Conservation (phyloP, 64 coral and sea anemone species). For the Porites lutea region DNA sequence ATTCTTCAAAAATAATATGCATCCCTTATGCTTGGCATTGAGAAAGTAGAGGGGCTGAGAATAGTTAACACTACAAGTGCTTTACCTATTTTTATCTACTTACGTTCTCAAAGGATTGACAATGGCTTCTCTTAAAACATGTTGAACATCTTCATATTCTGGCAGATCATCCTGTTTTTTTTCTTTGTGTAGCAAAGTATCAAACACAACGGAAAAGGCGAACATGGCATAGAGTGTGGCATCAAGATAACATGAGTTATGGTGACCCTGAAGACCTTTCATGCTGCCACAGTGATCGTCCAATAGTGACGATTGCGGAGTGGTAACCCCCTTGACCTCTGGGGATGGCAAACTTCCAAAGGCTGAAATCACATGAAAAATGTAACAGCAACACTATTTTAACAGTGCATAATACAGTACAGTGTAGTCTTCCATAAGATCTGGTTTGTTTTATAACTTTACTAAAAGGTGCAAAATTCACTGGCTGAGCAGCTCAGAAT, state of each 20-base stretch:
- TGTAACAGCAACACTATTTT: no score
- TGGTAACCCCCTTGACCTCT: slow-evolving; percentile 39
- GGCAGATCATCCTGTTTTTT: slow-evolving; percentile 65
- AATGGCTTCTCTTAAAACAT: slow-evolving; percentile 83
- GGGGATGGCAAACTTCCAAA: slow-evolving; percentile 84
- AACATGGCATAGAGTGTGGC: slow-evolving; percentile 93
- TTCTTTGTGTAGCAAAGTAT: slow-evolving; percentile 70
- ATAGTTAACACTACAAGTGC: no score
- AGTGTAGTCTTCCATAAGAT: no score
- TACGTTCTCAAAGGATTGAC: slow-evolving; percentile 96
- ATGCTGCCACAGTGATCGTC: slow-evolving; percentile 25
- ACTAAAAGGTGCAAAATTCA: no score
- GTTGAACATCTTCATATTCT: slow-evolving; percentile 88
- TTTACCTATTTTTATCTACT: background rate
- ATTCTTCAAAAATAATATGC: no score
- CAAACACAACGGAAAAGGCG: slow-evolving; percentile 87
- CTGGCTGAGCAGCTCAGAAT: no score
- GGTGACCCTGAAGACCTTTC: slow-evolving; percentile 95
- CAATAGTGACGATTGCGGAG: slow-evolving; percentile 42
- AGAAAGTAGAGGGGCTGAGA: no score
- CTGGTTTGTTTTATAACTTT: no score
- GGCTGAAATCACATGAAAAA: slow-evolving; percentile 22
- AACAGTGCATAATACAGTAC: no score
- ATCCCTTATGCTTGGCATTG: no score
- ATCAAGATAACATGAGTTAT: slow-evolving; percentile 97